Percentiles rank a stretch among this genome's conserved stretches.
Conservation (phyloP, 2,888 invertebrate species). For the Ochlodes sylvanus region DNA sequence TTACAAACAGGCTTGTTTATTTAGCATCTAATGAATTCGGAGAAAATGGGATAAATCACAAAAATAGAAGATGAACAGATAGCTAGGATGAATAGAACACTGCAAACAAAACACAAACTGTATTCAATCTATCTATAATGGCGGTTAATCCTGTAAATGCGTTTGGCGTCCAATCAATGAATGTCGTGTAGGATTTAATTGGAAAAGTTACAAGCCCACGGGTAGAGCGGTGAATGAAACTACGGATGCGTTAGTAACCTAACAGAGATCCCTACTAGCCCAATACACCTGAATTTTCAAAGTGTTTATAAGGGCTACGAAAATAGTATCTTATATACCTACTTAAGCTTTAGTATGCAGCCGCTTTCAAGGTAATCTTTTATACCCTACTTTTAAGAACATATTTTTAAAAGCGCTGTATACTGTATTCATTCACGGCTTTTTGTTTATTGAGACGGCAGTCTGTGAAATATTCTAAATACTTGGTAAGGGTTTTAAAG, state of each 20-base stretch:
- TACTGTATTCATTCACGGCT: neutral
- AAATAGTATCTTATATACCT: neutral
- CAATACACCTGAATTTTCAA: too few species aligned
- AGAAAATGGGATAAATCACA: too few species aligned
- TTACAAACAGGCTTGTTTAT: too few species aligned
- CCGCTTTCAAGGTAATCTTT: neutral
- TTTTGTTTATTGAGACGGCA: neutral
- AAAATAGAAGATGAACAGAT: too few species aligned
- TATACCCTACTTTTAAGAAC: neutral
- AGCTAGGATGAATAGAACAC: too few species aligned
- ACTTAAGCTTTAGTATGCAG: neutral
- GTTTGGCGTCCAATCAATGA: neutral
- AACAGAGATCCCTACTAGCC: neutral
- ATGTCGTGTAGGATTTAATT: constrained; percentile 20
- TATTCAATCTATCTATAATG: neutral
- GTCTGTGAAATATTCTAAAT: neutral
- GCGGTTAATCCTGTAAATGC: neutral
- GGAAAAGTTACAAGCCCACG: constrained; percentile 28
- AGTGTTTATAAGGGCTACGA: neutral
- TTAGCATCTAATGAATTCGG: too few species aligned
- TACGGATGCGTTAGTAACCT: neutral
- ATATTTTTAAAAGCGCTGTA: constrained; percentile 1
- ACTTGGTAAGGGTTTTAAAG: neutral
- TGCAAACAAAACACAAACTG: too few species aligned
- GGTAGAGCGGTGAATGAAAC: neutral